Base-by-base conservation (phyloP, 2,888 invertebrate genomes). In the Globia sparganii region DNA sequence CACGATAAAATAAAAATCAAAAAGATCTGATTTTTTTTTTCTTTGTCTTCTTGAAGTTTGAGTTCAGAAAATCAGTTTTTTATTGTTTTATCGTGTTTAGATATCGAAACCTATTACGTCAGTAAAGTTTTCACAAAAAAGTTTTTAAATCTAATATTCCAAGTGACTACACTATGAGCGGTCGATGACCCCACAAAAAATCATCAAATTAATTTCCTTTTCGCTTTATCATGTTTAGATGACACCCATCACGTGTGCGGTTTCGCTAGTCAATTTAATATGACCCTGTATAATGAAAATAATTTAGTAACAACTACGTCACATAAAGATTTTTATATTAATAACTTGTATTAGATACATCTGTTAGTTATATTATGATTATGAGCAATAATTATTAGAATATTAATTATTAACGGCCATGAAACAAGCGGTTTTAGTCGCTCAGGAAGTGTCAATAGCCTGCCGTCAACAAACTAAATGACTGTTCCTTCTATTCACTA, bases 311-410 rank as follows among this genome's bases (percentile, higher is more conserved):
- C 82, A 80, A 62, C 80, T 77, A 84, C 69, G 61, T 77, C 72
- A 75, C 72, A 68, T 82, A 76, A 77, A 77, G 69, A 59, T 78
- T 81, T 76, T 68, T 61, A 85, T 78, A 78, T 72, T 61, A 61
- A 75, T 77, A 87, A 86, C 71, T 75, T 75, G 85, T 87, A 85
- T 87, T 87, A 88, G 40, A 87, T 87, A 88, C 87, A 86, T 82
- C 67, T 87, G 74, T 78, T 66, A 62, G 77, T 80, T 70, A 81
- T 64, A 80, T 75, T 64, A 80, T 77, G 65, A 80, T 85, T 80
- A 87, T 85, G 78, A 81, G 81, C 74, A 81, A 76, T 73, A 70
- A 79, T 79, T 62, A 82, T 83, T 73, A 58, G 61, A 65, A 68
- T 70, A 62, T 72, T 43, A 77, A 56, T 71, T 59, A 73, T 34